Conservation (phyloP, 2,797 vertebrate genomes). For the Orientallactaga sibirica region DNA sequence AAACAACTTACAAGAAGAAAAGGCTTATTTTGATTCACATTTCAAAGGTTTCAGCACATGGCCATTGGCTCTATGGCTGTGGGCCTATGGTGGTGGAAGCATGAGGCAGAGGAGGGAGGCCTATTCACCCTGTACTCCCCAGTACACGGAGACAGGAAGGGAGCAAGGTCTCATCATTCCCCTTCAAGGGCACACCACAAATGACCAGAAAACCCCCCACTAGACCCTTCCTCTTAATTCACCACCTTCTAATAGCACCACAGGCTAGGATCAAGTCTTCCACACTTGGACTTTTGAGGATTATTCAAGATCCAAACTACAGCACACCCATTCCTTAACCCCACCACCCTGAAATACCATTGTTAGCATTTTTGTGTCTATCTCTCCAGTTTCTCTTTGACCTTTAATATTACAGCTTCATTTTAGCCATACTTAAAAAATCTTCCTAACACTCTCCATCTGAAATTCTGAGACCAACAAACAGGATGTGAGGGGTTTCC, state of each 20-base stretch:
- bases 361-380: too few species aligned
- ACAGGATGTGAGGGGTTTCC: slow-evolving; percentile 22
- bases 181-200: not conserved
- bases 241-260: too few species aligned
- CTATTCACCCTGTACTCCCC: not conserved
- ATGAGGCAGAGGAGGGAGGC: not conserved
- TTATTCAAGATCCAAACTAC: not conserved
- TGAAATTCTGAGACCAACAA: slow-evolving; percentile 28
- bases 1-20: too few species aligned
- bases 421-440: slow-evolving; percentile 9
- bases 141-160: not conserved
- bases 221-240: too few species aligned
- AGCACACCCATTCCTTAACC: not conserved
- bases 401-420: slow-evolving; percentile 28
- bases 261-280: too few species aligned
- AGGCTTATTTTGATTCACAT: too few species aligned
- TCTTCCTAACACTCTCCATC: slow-evolving; percentile 13
- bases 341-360: not conserved
- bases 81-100: too few species aligned
- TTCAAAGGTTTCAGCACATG: too few species aligned
- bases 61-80: too few species aligned
- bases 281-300: not conserved
- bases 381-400: not conserved
- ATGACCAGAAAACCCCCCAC: not conserved
- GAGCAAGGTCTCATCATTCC: not conserved